Base-by-base conservation (phyloP, 1,140 invertebrate genomes). In the Vollenhovia emeryi region DNA sequence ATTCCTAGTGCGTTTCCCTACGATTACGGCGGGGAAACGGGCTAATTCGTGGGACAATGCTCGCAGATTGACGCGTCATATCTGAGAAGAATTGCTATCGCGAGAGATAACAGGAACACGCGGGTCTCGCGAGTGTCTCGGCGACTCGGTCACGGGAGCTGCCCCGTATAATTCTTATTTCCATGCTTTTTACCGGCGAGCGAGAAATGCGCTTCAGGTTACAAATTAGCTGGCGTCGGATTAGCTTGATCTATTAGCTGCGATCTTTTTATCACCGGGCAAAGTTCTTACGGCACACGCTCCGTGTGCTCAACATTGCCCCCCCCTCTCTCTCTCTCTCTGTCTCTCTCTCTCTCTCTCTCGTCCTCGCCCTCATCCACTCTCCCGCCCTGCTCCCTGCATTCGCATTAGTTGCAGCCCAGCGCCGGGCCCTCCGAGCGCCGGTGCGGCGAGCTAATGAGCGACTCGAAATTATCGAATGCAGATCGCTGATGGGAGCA, bases 221-320 rank as follows among this genome's bases (percentile, higher is more conserved):
- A 68, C 59, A 79, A 79, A 79, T 79, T 68, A 55, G 48, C 45
- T 45, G 2, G n/a, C n/a, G 43, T 66, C 64, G 62, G 45, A 55
- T 68, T 55, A 79, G 21, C 8, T 79, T 79, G 59, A 79, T 79
- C 60, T 30, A 79, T 79, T 33, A 68, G 76, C n/a, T 15, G 33
- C 62, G 60, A 43, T 79, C 60, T 68, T 79, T 79, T 79, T 79
- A 55, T 79, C 76, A 36, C 8, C 33, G 45, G 3, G 76, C 18
- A 64, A 48, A 79, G 76, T 79, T 83, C 79, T 79, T 68, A 68
- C 45, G 60, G 48, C 75, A 79, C 60, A 66, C 36, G 76, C 40
- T 79, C 45, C 11, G 13, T 79, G 52, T 60, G 55, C 52, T 60
- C 79, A 71, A 24, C 52, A 40, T 59, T n/a, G 40, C 55, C 21